These are phyloP conservation scores for Frankliniella intonsa DNA, from an alignment of 2,888 invertebrate genomes.

Conservation along the genomic window DNA sequence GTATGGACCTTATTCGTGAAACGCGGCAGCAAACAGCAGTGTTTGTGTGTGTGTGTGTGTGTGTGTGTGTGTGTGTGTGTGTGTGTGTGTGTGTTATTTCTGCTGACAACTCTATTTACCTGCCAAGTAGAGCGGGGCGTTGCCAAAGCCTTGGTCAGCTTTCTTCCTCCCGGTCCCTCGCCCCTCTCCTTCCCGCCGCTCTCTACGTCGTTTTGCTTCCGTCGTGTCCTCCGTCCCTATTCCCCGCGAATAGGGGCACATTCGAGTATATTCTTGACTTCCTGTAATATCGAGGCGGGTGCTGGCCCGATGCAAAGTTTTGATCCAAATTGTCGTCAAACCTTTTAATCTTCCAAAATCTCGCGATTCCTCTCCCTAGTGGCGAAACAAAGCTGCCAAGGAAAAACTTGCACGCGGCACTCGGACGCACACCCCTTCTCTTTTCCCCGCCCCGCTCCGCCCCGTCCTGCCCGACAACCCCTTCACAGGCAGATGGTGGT, in stretches of 20 bases:
- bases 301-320: too few relatives aligned
- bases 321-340: too few relatives aligned
- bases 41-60: too few relatives aligned
- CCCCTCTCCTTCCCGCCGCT: slow-evolving; percentile 2
- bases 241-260: too few relatives aligned
- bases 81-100: neutral
- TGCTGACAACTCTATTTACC: neutral
- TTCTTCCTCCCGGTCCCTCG: neutral
- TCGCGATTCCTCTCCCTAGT: too few relatives aligned
- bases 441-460: slow-evolving; percentile 9
- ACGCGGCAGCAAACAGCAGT: too few relatives aligned
- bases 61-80: too few relatives aligned
- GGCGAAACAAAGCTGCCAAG: slow-evolving; percentile 21
- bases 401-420: neutral
- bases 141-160: neutral
- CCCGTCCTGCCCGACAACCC: neutral
- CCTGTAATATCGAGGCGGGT: too few relatives aligned
- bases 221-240: slow-evolving; percentile 6
- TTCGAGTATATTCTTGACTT: too few relatives aligned
- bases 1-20: too few relatives aligned
- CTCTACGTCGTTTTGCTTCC: neutral
- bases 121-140: neutral
- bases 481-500: neutral
- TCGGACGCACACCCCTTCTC: neutral
- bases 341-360: too few relatives aligned